phyloP scores from a whole-genome alignment of 2,888 invertebrate species.

The Dynastes maya region DNA sequence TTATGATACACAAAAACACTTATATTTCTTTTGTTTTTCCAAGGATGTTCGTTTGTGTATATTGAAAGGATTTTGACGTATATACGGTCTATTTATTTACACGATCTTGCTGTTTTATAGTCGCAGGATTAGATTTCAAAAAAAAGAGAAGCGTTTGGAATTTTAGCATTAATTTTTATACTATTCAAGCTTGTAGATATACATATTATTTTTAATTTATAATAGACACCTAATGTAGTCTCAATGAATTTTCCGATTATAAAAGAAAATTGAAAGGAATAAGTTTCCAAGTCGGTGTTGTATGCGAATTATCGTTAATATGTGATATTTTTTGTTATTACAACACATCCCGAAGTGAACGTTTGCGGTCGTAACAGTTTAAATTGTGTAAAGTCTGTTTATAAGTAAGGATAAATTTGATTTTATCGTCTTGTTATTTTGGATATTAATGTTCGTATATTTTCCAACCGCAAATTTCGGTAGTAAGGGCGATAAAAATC shows the following conservation, averaged over 20 bases:
- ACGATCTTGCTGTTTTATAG: constrained; percentile 4
- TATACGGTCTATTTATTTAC: constrained; percentile 32
- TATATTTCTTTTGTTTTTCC: constrained; percentile 15
- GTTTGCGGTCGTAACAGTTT: constrained; percentile 4
- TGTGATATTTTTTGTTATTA: neutral
- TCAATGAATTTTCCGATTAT: neutral
- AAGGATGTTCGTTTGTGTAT: constrained; percentile 1
- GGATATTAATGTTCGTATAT: constrained; percentile 13
- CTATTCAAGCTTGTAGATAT: neutral
- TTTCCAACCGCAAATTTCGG: constrained; percentile 38
- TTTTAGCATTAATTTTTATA: neutral
- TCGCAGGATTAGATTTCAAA: constrained; percentile 17
- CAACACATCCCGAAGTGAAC: neutral
- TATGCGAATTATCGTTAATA: no score
- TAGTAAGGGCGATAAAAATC: constrained; percentile 27
- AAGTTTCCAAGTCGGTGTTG: neutral
- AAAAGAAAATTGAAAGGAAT: neutral
- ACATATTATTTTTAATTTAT: neutral
- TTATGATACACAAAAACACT: constrained; percentile 10
- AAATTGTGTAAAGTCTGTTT: constrained; percentile 7
- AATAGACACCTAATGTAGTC: no score
- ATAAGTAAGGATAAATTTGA: constrained; percentile 14
- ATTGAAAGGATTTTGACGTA: constrained; percentile 30
- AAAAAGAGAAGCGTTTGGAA: no score
- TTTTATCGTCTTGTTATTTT: constrained; percentile 13